phyloP scores from a whole-genome alignment of 2,888 invertebrate species.

The Pedicia rivosa region DNA sequence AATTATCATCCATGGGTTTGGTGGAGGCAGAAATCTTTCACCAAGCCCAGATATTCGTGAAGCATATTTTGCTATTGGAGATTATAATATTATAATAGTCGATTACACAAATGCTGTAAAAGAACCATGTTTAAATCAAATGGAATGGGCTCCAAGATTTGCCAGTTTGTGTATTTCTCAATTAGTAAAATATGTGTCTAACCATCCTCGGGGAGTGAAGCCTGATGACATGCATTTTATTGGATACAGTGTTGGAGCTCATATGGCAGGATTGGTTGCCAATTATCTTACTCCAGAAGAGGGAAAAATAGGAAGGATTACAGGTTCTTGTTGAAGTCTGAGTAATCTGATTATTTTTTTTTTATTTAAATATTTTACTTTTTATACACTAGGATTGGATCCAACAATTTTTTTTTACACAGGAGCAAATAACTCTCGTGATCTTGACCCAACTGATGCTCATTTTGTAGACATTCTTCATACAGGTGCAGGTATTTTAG shows the following conservation, averaged over 20 bases:
- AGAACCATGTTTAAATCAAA: constrained; percentile 70
- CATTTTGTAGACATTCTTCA: constrained; percentile 71
- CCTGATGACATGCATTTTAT: constrained; percentile 65
- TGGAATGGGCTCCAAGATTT: constrained; percentile 47
- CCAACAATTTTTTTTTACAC: constrained; percentile 78
- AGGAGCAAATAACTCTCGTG: constrained; percentile 62
- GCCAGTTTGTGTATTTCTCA: constrained; percentile 64
- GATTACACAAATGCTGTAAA: constrained; percentile 65
- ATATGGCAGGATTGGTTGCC: constrained; percentile 68
- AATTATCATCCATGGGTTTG: constrained; percentile 82
- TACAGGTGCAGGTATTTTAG: constrained; percentile 74
- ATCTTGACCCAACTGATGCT: constrained; percentile 65
- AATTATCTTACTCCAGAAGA: constrained; percentile 47
- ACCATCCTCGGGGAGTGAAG: constrained; percentile 58
- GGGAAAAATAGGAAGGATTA: constrained; percentile 70
- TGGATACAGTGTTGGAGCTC: constrained; percentile 77
- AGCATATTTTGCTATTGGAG: constrained; percentile 63
- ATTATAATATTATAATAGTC: constrained; percentile 77
- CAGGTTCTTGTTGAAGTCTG: no score
- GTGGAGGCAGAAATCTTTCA: constrained; percentile 63
- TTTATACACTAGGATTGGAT: constrained; percentile 42
- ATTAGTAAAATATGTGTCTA: constrained; percentile 57
- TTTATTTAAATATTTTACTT: no score
- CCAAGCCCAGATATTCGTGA: constrained; percentile 74
- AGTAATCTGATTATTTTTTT: no score